phyloP scores from a whole-genome alignment of 2,797 vertebrate species.

The Acomys russatus region DNA sequence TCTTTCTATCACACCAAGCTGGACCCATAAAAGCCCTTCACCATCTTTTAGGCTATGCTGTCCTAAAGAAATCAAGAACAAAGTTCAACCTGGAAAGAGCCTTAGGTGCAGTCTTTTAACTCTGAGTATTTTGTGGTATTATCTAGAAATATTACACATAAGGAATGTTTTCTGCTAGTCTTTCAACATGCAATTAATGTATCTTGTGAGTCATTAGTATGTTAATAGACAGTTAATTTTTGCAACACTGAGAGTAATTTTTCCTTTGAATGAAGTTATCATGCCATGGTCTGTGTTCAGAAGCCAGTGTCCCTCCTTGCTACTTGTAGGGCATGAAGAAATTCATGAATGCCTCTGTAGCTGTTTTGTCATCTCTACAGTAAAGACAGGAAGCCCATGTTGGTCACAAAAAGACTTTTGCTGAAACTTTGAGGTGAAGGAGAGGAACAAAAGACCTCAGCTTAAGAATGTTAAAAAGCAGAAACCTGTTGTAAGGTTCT shows the following conservation, averaged over 20 bases:
- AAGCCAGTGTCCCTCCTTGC: background rate
- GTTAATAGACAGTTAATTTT: background rate
- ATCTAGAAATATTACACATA: background rate
- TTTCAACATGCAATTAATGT: background rate
- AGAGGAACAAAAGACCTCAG: background rate
- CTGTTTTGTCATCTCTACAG: background rate
- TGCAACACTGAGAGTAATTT: slow-evolving; percentile 8
- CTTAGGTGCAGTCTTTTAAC: background rate
- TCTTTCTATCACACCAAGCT: slow-evolving; percentile 33
- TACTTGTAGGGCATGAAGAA: background rate
- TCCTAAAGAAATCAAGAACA: slow-evolving; percentile 57
- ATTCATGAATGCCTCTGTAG: background rate
- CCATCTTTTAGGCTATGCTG: slow-evolving; percentile 24
- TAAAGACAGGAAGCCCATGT: background rate
- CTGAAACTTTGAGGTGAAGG: background rate
- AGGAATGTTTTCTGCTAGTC: background rate
- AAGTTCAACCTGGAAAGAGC: background rate
- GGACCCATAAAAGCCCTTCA: background rate
- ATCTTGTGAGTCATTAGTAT: background rate
- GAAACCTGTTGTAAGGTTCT: background rate
- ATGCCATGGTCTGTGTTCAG: background rate
- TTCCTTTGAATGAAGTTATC: background rate
- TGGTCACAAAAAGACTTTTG: background rate
- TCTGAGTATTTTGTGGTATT: slow-evolving; percentile 22
- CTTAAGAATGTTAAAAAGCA: background rate